Percentiles rank a stretch among this genome's conserved stretches.
These are phyloP conservation scores for Maconellicoccus hirsutus DNA, from an alignment of 1,140 invertebrate genomes.

Conservation along the genomic window DNA sequence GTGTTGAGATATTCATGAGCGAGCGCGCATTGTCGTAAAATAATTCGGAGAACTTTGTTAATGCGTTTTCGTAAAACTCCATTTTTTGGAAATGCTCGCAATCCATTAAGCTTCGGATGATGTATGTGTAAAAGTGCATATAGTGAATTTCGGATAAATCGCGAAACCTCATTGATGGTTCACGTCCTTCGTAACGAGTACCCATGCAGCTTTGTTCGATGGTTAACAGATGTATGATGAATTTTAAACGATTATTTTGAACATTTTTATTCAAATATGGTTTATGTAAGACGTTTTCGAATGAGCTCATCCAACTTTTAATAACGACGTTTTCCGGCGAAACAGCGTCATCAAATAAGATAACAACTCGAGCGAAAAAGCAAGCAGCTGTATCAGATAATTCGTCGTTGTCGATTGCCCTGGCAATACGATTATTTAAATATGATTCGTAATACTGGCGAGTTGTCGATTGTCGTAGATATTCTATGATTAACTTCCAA, in stretches of 20 bases:
- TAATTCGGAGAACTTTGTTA: neutral
- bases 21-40: too few species aligned
- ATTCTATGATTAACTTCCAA: slow-evolving; percentile 27
- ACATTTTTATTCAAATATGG: neutral
- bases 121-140: neutral
- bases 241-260: neutral
- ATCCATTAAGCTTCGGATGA: neutral
- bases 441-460: neutral
- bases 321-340: neutral
- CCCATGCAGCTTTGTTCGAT: neutral
- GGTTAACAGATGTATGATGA: neutral
- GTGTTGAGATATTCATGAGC: neutral
- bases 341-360: neutral
- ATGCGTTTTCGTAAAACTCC: neutral
- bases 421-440: neutral
- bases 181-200: neutral
- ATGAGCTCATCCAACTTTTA: neutral
- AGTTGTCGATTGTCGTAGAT: slow-evolving; percentile 17
- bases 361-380: neutral
- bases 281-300: neutral
- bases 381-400: neutral
- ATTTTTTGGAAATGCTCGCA: neutral
- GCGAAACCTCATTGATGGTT: neutral
- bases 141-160: neutral
- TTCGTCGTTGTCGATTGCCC: neutral